Evolutionary conservation across 1,140 invertebrate genomes (phyloP), one percentile per base, ranked within the genome.

Genomic region (Orussus abietinus): DNA sequence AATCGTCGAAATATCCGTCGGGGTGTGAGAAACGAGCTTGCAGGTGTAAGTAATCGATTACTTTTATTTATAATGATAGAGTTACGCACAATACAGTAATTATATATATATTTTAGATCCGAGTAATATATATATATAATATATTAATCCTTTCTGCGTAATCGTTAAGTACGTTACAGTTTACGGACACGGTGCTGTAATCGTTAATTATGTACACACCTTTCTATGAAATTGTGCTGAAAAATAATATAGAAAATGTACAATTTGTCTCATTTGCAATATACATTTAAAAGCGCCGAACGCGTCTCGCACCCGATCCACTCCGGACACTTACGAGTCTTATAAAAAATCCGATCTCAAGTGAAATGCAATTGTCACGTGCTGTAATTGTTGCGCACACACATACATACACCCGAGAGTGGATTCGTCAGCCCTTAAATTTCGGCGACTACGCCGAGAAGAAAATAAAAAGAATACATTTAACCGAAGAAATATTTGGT

Each of bases 151-250:
- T 41, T 34, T 44, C 38, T 47, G 25, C 32, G 47, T 34, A 37
- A 38, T 38, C 35, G 44, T 59, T 56, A 53, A 58, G 54, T 58
- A 55, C 47, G 59, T 51, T 55, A 62, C 59, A 59, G 59, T 43
- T 42, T 59, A 54, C 34, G 50, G 51, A 59, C 50, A 62, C 46
- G 42, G 56, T 62, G 58, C 54, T 57, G 40, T 43, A 47, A 25
- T 53, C 42, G 37, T 17, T 34, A 34, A 48, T 55, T 62, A 62
- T 61, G 45, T 62, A 61, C 56, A 61, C 44, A 49, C 38, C 26
- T 43, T 44, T 35, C 34, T 39, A 46, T 42, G 41, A 38, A 59
- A 52, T 59, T 59, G 54, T 59, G 58, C 51, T 32, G 46, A 15
- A 38, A 54, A 60, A 51, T 57, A 48, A 55, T 10, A 45, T 35